Conservation (phyloP, 2,888 invertebrate genomes). For the Synergus itoensis region DNA sequence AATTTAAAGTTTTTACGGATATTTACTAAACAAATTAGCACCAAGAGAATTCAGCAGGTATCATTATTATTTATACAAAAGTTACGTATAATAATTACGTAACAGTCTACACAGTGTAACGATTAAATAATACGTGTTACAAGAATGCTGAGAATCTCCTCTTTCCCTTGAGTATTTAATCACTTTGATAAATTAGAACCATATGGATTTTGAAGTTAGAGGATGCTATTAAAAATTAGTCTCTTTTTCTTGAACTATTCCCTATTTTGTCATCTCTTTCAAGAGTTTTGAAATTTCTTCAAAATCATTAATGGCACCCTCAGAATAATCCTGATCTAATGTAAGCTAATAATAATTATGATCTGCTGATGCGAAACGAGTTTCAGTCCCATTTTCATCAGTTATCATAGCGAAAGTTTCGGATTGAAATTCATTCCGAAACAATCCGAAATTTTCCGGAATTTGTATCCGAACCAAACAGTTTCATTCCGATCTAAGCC, state of each 20-base stretch:
- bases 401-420: no score
- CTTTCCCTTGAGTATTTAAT: not conserved
- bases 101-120: not conserved
- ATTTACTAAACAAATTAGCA: not conserved
- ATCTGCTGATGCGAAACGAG: not conserved
- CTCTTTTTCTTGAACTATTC: not conserved
- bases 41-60: not conserved
- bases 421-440: no score
- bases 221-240: not conserved
- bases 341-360: conserved; percentile 1
- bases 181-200: not conserved
- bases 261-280: not conserved
- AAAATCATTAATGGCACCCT: conserved; percentile 3
- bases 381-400: conserved; percentile 1
- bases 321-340: not conserved
- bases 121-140: not conserved
- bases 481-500: no score
- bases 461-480: no score
- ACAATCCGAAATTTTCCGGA: no score
- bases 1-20: not conserved
- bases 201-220: not conserved
- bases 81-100: not conserved
- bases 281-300: not conserved
- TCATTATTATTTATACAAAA: not conserved
- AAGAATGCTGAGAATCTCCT: not conserved